Conservation (phyloP, 2,888 invertebrate species). For the Antheraea assamensis region DNA sequence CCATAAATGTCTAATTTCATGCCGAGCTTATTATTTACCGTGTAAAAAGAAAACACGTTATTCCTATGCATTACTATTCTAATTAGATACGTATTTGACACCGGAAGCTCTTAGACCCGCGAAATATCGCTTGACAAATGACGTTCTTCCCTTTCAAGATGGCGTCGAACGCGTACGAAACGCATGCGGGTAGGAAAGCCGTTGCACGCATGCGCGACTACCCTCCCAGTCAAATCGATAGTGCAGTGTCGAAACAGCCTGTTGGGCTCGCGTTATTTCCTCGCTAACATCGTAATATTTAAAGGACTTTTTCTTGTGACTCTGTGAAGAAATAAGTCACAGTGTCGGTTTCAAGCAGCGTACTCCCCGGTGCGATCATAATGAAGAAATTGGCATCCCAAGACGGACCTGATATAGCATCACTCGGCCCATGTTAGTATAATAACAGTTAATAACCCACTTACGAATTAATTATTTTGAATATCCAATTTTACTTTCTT, state of each 20-base stretch:
- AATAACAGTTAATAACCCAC: constrained; percentile 30
- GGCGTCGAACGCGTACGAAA: constrained; percentile 32
- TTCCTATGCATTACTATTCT: background rate
- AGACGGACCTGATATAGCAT: constrained; percentile 83
- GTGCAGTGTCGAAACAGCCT: constrained; percentile 74
- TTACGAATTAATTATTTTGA: background rate
- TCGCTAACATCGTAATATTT: constrained; percentile 49
- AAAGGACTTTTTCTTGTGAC: constrained; percentile 46
- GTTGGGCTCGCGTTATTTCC: constrained; percentile 65
- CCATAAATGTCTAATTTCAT: too few species aligned
- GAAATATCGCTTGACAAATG: constrained; percentile 67
- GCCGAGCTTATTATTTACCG: too few species aligned
- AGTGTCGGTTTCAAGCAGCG: constrained; percentile 76
- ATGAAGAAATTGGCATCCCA: constrained; percentile 78
- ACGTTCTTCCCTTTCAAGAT: constrained; percentile 64
- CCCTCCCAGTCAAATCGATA: constrained; percentile 65
- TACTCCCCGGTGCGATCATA: constrained; percentile 69
- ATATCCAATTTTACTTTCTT: background rate
- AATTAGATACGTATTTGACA: constrained; percentile 26
- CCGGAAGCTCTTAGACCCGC: constrained; percentile 37
- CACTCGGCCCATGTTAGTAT: constrained; percentile 77
- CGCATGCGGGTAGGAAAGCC: constrained; percentile 37
- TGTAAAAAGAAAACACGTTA: background rate
- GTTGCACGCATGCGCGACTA: constrained; percentile 59
- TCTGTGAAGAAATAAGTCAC: constrained; percentile 55